Percentiles rank a stretch among this genome's conserved stretches.
Conservation (phyloP, 2,888 invertebrate species). For the Callyntrura guangdongensis region DNA sequence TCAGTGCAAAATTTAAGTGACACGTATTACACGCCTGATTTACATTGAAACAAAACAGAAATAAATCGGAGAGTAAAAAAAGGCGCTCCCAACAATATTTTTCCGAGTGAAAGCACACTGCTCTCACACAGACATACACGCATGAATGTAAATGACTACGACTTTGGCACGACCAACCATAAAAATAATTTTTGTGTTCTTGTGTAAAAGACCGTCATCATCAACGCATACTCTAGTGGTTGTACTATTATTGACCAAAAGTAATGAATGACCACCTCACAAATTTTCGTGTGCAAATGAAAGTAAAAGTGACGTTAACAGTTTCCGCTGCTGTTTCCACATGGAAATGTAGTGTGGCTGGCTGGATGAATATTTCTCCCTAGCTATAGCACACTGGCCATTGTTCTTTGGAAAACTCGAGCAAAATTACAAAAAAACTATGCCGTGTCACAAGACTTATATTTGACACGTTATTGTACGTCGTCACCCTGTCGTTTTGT, state of each 20-base stretch:
- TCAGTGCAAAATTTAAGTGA: slow-evolving; percentile 62
- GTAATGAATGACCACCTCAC: slow-evolving; percentile 2
- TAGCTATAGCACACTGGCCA: not conserved
- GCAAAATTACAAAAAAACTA: not conserved
- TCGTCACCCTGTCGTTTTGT: slow-evolving; percentile 31
- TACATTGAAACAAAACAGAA: slow-evolving; percentile 64
- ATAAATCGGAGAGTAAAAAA: not conserved
- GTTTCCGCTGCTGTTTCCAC: not conserved
- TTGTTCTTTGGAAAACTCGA: slow-evolving; percentile 5
- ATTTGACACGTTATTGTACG: not conserved
- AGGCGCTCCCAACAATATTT: not conserved
- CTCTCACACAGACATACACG: slow-evolving; percentile 16
- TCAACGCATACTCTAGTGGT: not conserved
- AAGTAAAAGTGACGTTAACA: slow-evolving; percentile 55
- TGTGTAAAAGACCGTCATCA: not conserved
- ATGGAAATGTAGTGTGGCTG: not conserved
- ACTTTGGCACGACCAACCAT: not conserved
- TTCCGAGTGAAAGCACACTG: not conserved
- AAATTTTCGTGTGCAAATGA: slow-evolving; percentile 33
- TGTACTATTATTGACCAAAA: not conserved
- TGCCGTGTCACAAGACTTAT: not conserved
- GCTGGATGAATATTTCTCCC: not conserved
- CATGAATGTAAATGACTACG: slow-evolving; percentile 6
- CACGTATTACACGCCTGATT: slow-evolving; percentile 68
- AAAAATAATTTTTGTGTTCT: not conserved